Evolutionary conservation across 2,888 invertebrate species (phyloP).

Genomic region (Microdon myrmicae): DNA sequence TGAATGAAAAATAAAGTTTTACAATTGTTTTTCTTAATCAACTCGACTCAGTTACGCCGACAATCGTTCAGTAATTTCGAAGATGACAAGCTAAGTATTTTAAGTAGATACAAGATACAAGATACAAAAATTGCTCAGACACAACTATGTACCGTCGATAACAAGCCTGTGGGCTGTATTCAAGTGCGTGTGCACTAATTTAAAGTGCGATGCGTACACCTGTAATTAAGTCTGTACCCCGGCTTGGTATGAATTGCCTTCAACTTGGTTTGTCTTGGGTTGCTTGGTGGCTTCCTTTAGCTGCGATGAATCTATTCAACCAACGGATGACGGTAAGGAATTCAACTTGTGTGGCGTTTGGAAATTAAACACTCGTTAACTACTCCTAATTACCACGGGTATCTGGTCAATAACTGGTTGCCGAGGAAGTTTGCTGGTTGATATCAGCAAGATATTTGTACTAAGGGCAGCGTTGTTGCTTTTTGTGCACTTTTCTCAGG

Average conservation of each 20-base stretch:
- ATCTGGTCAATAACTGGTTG: constrained; percentile 20
- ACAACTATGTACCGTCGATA: constrained; percentile 18
- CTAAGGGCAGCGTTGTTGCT: too few species aligned
- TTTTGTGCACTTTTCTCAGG: too few species aligned
- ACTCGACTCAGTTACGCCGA: not conserved
- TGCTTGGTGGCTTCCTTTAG: constrained; percentile 23
- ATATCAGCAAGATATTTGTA: too few species aligned
- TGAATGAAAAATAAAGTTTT: constrained; percentile 47
- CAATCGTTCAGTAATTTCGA: constrained; percentile 26
- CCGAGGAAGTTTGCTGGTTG: not conserved
- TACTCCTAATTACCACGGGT: constrained; percentile 24
- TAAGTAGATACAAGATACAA: constrained; percentile 47
- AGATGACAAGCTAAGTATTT: constrained; percentile 40
- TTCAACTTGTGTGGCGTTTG: constrained; percentile 35
- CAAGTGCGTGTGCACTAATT: constrained; percentile 45
- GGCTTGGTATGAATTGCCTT: too few species aligned
- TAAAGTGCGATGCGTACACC: constrained; percentile 46
- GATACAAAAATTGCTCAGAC: constrained; percentile 44
- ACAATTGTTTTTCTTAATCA: not conserved
- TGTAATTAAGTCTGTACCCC: constrained; percentile 42
- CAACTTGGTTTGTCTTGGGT: constrained; percentile 1
- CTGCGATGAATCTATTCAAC: constrained; percentile 14
- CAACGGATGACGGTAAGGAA: constrained; percentile 12
- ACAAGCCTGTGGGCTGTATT: constrained; percentile 9
- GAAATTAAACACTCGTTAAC: constrained; percentile 32